Conservation (phyloP, 2,113 vertebrate species). For the Pandion haliaetus region DNA sequence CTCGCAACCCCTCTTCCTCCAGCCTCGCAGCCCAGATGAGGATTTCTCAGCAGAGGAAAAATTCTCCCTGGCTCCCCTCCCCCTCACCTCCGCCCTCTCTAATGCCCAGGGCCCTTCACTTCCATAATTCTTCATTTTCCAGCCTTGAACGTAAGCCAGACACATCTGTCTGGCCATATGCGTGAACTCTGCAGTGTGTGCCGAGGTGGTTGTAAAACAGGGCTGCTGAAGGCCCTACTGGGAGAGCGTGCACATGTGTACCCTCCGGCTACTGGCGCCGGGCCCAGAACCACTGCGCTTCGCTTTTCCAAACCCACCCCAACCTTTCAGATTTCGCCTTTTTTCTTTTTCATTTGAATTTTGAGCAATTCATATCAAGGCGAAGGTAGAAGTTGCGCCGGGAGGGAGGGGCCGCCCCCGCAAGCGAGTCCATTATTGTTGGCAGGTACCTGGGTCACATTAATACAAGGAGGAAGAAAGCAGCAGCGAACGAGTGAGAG, state of each 20-base stretch:
- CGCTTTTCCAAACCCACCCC: slow-evolving; percentile 79
- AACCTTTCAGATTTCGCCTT: slow-evolving; percentile 75
- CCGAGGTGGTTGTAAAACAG: slow-evolving; percentile 87
- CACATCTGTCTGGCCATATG: slow-evolving; percentile 99
- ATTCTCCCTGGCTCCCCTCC: slow-evolving; percentile 68
- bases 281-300: slow-evolving; percentile 82
- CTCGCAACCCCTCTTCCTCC: slow-evolving; percentile 74
- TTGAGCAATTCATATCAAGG: slow-evolving; percentile 51
- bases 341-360: slow-evolving; percentile 67
- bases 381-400: slow-evolving; percentile 69
- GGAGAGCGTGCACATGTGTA: slow-evolving; percentile 84
- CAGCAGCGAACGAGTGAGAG: slow-evolving; percentile 65
- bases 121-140: slow-evolving; percentile 95
- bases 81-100: slow-evolving; percentile 69
- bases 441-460: slow-evolving; percentile 77
- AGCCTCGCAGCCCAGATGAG: slow-evolving; percentile 76
- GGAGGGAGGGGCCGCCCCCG: slow-evolving; percentile 68
- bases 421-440: slow-evolving; percentile 74
- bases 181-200: slow-evolving; percentile 88
- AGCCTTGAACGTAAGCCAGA: slow-evolving; percentile 95
- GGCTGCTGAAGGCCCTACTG: slow-evolving; percentile 86
- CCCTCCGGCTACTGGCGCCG: slow-evolving; percentile 81
- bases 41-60: slow-evolving; percentile 82
- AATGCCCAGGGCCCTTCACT: slow-evolving; percentile 97
- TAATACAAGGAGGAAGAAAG: slow-evolving; percentile 76